Base-by-base conservation (phyloP, 2,797 vertebrate genomes). In the Distichodus sexfasciatus region DNA sequence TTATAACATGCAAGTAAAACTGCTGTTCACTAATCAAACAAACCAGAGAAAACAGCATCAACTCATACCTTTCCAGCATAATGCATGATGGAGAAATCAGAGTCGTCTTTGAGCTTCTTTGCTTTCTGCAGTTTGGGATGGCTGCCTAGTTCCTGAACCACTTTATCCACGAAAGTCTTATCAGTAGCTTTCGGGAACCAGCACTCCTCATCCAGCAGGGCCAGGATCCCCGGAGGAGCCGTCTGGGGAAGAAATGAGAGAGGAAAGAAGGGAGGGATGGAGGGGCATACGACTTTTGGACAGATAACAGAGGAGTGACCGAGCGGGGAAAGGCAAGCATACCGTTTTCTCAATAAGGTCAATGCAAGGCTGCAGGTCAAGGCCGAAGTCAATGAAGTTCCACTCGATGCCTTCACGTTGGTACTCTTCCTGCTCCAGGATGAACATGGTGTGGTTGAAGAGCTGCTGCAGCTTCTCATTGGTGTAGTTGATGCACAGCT, bases 381-480 rank as follows among this genome's bases (percentile, higher is more conserved):
- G 87, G 44, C 91, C 91, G 0, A 94, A 97, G 86, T 98, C 96
- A 1, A 98, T 98, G 91, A 98, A 97, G 84, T 89, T 95, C 96
- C 96, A 98, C 79, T 96, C 92, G 9, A 98, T 98, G 81, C 96
- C 96, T 80, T 97, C 95, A 0, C 96, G 80, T 83, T 96, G 92
- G 77, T 97, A 97, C 85, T 97, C 95, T 77, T 97, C 95, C 83
- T 97, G 95, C 82, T 97, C 95, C 89, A 96, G 12, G 81, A 96
- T 81, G 83, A 97, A 97, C 95, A 97, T 97, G 74, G 95, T 97
- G 89, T 97, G 94, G 87, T 97, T 97, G 91, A 97, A 97, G 68
- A 97, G 92, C 89, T 97, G 95, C 89, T 97, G 95, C 44, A 97
- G 93, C 57, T 94, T 95, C 87, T 97, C 95, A 9, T 97, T 97